Evolutionary conservation across 2,113 vertebrate species (phyloP).

Genomic region (Chaetodon trifascialis): DNA sequence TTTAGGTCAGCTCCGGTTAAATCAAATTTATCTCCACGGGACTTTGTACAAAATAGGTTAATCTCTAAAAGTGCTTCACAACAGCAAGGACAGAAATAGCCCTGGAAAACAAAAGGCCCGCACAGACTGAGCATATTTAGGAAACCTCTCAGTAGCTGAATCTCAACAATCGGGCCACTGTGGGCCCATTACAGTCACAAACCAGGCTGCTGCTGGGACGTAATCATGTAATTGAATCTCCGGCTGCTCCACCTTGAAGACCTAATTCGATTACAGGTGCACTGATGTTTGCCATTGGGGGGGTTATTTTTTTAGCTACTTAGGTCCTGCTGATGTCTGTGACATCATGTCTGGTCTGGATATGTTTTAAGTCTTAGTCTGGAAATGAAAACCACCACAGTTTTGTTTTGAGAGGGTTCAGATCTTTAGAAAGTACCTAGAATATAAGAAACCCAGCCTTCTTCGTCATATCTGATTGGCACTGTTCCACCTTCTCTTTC

Average conservation of each 20-base stretch:
- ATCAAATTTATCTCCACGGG: constrained; percentile 2
- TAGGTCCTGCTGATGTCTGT: constrained; percentile 38
- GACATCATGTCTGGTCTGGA: constrained; percentile 68
- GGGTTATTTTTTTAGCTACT: constrained; percentile 26
- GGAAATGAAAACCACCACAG: background rate
- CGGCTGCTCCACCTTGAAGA: constrained; percentile 3
- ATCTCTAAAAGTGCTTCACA: constrained; percentile 1
- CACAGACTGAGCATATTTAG: constrained; percentile 3
- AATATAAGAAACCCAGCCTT: constrained; percentile 10
- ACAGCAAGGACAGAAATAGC: constrained; percentile 13
- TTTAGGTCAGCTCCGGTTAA: constrained; percentile 37
- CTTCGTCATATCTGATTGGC: constrained; percentile 55
- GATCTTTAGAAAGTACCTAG: constrained; percentile 11
- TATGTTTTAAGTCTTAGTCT: constrained; percentile 23
- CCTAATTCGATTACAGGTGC: constrained; percentile 58
- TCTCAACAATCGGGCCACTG: constrained; percentile 17
- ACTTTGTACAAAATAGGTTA: background rate
- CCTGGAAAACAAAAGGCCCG: background rate
- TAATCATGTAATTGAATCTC: constrained; percentile 56
- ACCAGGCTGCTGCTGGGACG: constrained; percentile 29
- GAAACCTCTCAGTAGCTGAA: constrained; percentile 33
- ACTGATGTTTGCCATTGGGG: constrained; percentile 33
- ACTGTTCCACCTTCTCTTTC: background rate
- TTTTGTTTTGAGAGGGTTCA: constrained; percentile 37
- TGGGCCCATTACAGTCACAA: constrained; percentile 15